phyloP scores from a whole-genome alignment of 2,888 invertebrate species.

The Chironomus tentans region DNA sequence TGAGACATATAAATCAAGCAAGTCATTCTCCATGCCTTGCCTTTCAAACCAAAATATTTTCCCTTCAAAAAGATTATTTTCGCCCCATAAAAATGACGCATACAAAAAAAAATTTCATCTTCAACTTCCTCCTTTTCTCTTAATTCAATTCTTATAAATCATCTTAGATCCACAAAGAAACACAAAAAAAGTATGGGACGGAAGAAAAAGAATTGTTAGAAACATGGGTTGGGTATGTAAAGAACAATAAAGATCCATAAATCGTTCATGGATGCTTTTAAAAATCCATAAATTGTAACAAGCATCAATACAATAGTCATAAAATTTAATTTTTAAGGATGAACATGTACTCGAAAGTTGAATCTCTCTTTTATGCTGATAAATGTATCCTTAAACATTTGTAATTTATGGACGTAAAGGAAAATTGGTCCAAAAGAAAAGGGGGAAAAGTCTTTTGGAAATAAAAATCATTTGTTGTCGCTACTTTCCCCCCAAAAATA shows the following conservation, averaged over 20 bases:
- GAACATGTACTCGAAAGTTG: not conserved
- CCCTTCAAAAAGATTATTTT: too few relatives aligned
- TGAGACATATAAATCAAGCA: too few relatives aligned
- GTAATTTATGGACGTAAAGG: not conserved
- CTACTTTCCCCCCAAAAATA: not conserved
- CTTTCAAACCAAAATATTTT: too few relatives aligned
- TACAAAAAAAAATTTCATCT: too few relatives aligned
- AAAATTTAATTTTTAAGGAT: slow-evolving; percentile 25
- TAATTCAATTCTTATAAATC: slow-evolving; percentile 10
- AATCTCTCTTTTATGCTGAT: not conserved
- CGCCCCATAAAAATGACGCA: too few relatives aligned
- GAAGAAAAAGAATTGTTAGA: not conserved
- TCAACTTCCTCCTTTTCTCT: not conserved
- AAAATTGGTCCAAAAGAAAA: not conserved
- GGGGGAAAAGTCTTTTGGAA: not conserved
- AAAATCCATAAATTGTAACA: slow-evolving; percentile 18
- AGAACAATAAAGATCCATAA: slow-evolving; percentile 20
- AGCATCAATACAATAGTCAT: not conserved
- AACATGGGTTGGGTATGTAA: slow-evolving; percentile 3
- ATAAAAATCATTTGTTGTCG: slow-evolving; percentile 5
- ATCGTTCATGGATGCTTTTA: slow-evolving; percentile 13
- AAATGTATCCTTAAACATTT: not conserved
- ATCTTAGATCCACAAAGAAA: not conserved
- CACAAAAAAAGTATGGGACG: not conserved
- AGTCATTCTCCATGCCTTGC: too few relatives aligned